Base-by-base conservation (phyloP, 2,888 invertebrate genomes). In the Neoascia interrupta region DNA sequence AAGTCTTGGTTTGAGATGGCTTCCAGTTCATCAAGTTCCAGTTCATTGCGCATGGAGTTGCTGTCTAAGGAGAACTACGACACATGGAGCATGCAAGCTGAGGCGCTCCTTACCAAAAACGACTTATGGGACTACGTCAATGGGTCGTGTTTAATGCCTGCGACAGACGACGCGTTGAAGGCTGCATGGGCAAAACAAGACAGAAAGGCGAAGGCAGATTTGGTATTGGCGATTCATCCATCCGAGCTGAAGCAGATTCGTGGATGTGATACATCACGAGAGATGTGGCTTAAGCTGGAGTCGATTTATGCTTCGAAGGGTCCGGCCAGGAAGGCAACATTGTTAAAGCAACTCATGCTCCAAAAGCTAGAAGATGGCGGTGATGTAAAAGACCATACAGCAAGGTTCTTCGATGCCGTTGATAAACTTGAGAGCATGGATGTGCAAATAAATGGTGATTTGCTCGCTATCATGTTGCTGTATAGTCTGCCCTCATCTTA, bases 391-490 rank as follows among this genome's bases (percentile, higher is more conserved):
- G 8, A 31, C 10, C 76, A 76, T 39, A 49, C 70, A n/a, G 39
- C 6, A 4, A 76, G 49, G n/a, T 75, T 69, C 39, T 69, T 69
- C 28, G 72, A 72, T 18, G 43, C 53, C 5, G 43, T 64, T 1
- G 73, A 73, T 37, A 73, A 64, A 43, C 53, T 61, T 3, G 47
- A 56, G 19, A 41, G 31, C n/a, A 76, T 76, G 69, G 15, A 36
- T 3, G 56, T 70, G 15, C 49, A 75, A 2, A 69, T 81, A 18
- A 66, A 68, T 43, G 58, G 49, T 3, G 68, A 74, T 47, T 36
- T 68, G 13, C 18, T 68, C 6, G 13, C 68, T 3, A 74, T 68
- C n/a, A 51, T 66, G 41, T 31, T 74, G 18, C 19, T 74, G 11
- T 74, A 74, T 51, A 68, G 68, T 45, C 37, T 68, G 5, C 49